phyloP scores from a whole-genome alignment of 1,140 invertebrate genomes.

The Meloidogyne floridensis region DNA sequence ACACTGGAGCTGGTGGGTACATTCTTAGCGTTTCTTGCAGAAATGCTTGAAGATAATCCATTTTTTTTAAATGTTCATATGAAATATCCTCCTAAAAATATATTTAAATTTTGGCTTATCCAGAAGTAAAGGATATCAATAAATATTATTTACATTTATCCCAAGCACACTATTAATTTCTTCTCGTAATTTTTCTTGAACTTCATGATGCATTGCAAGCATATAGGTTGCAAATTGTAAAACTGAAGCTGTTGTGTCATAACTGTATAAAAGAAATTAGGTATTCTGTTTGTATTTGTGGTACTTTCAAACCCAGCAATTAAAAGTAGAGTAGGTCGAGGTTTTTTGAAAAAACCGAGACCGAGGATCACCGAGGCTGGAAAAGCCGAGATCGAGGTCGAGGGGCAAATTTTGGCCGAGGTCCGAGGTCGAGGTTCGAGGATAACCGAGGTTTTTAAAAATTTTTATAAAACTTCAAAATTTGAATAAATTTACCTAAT shows the following conservation, averaged over 20 bases:
- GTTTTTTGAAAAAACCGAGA: too few relatives aligned
- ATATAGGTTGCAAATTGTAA: slow-evolving; percentile 54
- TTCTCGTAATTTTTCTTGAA: slow-evolving; percentile 50
- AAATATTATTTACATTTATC: not conserved
- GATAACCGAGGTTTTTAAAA: too few relatives aligned
- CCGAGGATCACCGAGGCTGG: too few relatives aligned
- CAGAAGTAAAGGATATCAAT: too few relatives aligned
- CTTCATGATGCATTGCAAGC: slow-evolving; percentile 58
- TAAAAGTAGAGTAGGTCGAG: too few relatives aligned
- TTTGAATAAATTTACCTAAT: too few relatives aligned
- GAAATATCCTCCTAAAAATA: slow-evolving; percentile 27
- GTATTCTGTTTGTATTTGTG: too few relatives aligned
- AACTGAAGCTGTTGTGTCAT: slow-evolving; percentile 62
- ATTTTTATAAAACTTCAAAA: too few relatives aligned
- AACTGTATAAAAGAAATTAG: slow-evolving; percentile 27
- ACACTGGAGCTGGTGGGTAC: slow-evolving; percentile 36
- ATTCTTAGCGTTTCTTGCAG: slow-evolving; percentile 41
- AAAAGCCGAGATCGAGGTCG: too few relatives aligned
- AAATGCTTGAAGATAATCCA: slow-evolving; percentile 31
- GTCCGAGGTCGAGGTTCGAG: too few relatives aligned
- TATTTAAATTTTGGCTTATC: too few relatives aligned
- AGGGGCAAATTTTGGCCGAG: too few relatives aligned
- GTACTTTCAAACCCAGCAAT: slow-evolving; percentile 27
- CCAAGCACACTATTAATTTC: slow-evolving; percentile 38
- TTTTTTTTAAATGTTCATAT: slow-evolving; percentile 31